Conservation (phyloP, 2,888 invertebrate genomes). For the Diachrysia chrysitis region DNA sequence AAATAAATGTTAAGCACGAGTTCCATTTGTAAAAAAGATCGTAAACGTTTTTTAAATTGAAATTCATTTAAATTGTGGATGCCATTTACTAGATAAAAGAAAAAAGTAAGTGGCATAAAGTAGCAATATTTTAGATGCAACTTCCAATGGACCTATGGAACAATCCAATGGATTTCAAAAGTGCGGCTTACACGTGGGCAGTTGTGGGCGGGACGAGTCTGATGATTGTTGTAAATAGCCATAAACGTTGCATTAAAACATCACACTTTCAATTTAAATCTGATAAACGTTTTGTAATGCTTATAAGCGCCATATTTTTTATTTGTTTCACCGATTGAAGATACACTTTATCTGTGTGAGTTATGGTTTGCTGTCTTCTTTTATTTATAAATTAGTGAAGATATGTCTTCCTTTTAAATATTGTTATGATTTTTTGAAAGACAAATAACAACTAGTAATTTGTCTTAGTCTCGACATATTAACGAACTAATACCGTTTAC, state of each 20-base stretch:
- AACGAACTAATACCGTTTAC: too few species aligned
- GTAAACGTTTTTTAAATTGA: conserved; percentile 10
- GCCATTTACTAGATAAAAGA: background rate
- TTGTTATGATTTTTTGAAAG: background rate
- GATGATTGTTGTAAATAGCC: conserved; percentile 75
- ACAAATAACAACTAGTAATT: too few species aligned
- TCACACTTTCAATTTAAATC: conserved; percentile 64
- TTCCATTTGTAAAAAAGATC: background rate
- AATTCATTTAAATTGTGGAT: conserved; percentile 3
- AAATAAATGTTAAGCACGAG: background rate
- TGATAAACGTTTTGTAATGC: conserved; percentile 71
- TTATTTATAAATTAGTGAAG: background rate
- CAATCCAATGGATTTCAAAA: conserved; percentile 48
- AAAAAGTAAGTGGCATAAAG: conserved; percentile 19
- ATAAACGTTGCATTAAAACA: conserved; percentile 77
- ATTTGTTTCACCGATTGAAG: conserved; percentile 14
- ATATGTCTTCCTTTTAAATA: background rate
- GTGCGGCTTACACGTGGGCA: conserved; percentile 64
- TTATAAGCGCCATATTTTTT: conserved; percentile 59
- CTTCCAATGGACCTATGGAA: too few species aligned
- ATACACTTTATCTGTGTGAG: background rate
- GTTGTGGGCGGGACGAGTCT: conserved; percentile 74
- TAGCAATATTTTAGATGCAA: conserved; percentile 48
- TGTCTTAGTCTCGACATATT: too few species aligned
- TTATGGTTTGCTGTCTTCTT: background rate